Percentiles rank a stretch among this genome's conserved stretches.
phyloP scores from a whole-genome alignment of 2,888 invertebrate species.

The Dryomyza anilis region DNA sequence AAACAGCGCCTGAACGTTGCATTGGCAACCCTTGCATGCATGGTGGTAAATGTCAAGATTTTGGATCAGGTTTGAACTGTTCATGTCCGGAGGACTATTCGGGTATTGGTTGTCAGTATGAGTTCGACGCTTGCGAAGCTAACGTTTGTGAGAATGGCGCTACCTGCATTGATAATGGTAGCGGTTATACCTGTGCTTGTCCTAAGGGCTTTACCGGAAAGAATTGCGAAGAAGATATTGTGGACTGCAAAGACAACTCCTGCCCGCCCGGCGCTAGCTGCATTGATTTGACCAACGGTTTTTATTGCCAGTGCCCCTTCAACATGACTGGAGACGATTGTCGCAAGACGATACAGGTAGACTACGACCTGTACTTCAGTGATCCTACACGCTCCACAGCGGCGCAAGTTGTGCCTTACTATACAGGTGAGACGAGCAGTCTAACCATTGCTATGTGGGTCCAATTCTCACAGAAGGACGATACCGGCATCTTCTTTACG shows the following conservation, averaged over 20 bases:
- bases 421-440: constrained; percentile 75
- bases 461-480: constrained; percentile 88
- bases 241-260: constrained; percentile 90
- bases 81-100: constrained; percentile 85
- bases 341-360: constrained; percentile 95
- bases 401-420: constrained; percentile 90
- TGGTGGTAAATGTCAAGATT: constrained; percentile 93
- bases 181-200: constrained; percentile 85
- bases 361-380: constrained; percentile 95
- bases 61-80: constrained; percentile 92
- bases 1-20: constrained; percentile 89
- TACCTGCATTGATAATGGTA: constrained; percentile 84
- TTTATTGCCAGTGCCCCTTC: constrained; percentile 96
- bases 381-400: constrained; percentile 90
- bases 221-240: constrained; percentile 89
- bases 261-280: constrained; percentile 93
- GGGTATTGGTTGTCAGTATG: constrained; percentile 91
- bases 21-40: constrained; percentile 84
- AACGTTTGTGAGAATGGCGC: constrained; percentile 93
- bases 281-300: constrained; percentile 86
- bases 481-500: constrained; percentile 92
- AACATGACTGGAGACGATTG: constrained; percentile 96
- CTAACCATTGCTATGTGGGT: constrained; percentile 96
- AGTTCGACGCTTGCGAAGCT: constrained; percentile 89
- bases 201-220: constrained; percentile 79